These are phyloP conservation scores for Ernsta delagoae DNA, from an alignment of 2,888 invertebrate genomes.

Conservation along the genomic window DNA sequence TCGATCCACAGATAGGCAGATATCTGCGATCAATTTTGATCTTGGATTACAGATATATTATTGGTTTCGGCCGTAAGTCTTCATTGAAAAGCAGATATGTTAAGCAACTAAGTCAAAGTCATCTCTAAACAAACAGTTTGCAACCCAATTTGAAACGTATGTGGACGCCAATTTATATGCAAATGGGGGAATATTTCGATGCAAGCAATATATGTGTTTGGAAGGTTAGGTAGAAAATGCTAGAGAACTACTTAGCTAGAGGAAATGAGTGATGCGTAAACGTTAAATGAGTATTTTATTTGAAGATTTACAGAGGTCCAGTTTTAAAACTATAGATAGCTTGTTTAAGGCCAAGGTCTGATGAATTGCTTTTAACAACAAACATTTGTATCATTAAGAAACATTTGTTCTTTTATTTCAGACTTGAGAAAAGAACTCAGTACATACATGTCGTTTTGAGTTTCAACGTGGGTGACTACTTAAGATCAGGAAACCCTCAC, in stretches of 20 bases:
- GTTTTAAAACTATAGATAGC: no score
- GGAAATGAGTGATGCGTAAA: background rate
- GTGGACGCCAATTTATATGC: conserved; percentile 27
- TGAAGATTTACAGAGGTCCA: no score
- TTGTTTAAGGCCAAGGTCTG: no score
- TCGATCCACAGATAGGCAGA: background rate
- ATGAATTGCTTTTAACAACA: no score
- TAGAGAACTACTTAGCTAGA: background rate
- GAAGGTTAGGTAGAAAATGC: conserved; percentile 9
- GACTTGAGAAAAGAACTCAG: no score
- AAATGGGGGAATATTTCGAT: conserved; percentile 30
- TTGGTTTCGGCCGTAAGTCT: background rate
- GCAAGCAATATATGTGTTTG: conserved; percentile 20
- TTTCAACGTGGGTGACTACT: no score
- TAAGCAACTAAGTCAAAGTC: conserved; percentile 25
- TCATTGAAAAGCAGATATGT: conserved; percentile 26
- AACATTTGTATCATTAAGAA: no score
- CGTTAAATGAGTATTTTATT: background rate
- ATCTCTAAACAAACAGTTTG: conserved; percentile 17
- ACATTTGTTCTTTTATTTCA: no score
- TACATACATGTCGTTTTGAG: no score
- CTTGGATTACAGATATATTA: conserved; percentile 1
- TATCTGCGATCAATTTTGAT: background rate
- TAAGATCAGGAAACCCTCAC: no score
- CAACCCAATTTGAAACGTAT: conserved; percentile 24